phyloP scores from a whole-genome alignment of 1,140 invertebrate species.

The Linepithema humile region DNA sequence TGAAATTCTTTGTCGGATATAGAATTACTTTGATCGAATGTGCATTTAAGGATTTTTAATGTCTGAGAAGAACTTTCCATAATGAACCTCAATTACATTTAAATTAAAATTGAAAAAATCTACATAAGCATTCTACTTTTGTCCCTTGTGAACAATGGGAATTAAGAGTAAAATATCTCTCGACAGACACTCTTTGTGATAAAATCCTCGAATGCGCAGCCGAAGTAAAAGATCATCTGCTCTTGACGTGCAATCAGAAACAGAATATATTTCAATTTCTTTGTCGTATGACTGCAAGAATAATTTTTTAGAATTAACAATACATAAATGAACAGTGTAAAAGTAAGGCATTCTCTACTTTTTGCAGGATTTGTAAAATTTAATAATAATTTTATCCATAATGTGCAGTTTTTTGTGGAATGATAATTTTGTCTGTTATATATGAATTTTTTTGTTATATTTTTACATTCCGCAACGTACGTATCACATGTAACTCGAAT shows the following conservation, averaged over 20 bases:
- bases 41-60: too few relatives aligned
- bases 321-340: neutral
- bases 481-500: neutral
- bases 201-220: neutral
- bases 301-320: neutral
- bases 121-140: too few relatives aligned
- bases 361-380: neutral
- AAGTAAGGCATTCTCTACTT: neutral
- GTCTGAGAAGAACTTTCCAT: too few relatives aligned
- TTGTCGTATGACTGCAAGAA: neutral
- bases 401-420: too few relatives aligned
- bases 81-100: too few relatives aligned
- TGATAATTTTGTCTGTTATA: too few relatives aligned
- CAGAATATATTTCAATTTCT: neutral
- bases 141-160: neutral
- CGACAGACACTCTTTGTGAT: neutral
- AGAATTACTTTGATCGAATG: too few relatives aligned
- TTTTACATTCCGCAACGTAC: neutral
- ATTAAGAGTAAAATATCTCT: neutral
- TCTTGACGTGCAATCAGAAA: neutral
- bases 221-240: neutral
- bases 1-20: too few relatives aligned
- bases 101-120: too few relatives aligned
- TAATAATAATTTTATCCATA: slow-evolving; percentile 2
- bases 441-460: neutral